These are phyloP conservation scores for Drosophila bocqueti DNA, from an alignment of 1,140 invertebrate species.

Conservation along the genomic window DNA sequence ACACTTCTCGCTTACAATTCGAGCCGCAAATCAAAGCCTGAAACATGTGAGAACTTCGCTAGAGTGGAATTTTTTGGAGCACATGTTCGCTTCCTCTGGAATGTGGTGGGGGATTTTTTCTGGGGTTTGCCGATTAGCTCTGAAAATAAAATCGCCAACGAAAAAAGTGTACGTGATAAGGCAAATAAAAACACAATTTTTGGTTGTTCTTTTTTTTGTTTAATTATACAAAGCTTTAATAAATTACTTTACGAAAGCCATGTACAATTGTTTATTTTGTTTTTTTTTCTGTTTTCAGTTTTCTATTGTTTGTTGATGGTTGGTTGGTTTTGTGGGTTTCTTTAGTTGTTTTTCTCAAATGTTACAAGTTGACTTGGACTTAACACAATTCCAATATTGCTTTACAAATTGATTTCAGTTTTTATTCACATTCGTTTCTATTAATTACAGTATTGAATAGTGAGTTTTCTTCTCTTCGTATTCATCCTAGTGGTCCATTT, in stretches of 20 bases:
- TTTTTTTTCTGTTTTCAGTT: conserved; percentile 24
- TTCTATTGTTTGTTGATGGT: conserved; percentile 63
- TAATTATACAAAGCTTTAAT: conserved; percentile 80
- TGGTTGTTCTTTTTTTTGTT: conserved; percentile 57
- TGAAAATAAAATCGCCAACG: conserved; percentile 31
- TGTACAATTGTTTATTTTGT: conserved; percentile 76
- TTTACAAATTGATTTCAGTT: conserved; percentile 56
- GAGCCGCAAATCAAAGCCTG: conserved; percentile 38
- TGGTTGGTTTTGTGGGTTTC: conserved; percentile 54
- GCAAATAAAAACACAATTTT: conserved; percentile 71
- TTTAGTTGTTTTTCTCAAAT: conserved; percentile 58
- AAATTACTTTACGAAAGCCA: conserved; percentile 75
- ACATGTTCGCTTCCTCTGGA: conserved; percentile 28
- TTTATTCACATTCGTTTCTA: conserved; percentile 42
- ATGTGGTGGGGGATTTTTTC: conserved; percentile 4
- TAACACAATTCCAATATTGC: conserved; percentile 74
- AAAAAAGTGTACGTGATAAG: conserved; percentile 37
- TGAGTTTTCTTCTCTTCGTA: conserved; percentile 36
- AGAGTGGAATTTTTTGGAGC: conserved; percentile 36
- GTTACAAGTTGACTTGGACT: conserved; percentile 72
- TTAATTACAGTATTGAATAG: conserved; percentile 54
- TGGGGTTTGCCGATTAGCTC: conserved; percentile 27
- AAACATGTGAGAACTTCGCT: conserved; percentile 42
- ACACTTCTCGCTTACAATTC: conserved; percentile 27
- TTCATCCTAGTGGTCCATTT: conserved; percentile 48